Evolutionary conservation across 92 coral and sea anemone species (phyloP).

Genomic region (Ricordea florida): DNA sequence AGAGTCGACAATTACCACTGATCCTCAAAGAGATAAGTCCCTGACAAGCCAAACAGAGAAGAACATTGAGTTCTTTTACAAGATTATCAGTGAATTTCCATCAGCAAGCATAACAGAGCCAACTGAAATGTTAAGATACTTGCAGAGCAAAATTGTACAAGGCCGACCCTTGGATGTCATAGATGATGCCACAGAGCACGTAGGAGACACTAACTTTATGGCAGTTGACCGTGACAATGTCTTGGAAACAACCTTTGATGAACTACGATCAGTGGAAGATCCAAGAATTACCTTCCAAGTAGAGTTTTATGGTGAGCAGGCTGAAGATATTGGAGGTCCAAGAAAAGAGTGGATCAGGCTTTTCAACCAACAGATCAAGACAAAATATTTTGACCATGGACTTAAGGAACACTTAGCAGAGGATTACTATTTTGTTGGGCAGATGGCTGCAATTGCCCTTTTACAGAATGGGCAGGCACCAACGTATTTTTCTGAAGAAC

Average conservation of each 20-base stretch:
- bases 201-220: background rate
- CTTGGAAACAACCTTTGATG: background rate
- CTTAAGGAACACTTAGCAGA: conserved; percentile 56
- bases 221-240: conserved; percentile 7
- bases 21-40: background rate
- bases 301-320: conserved; percentile 59
- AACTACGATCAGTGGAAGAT: background rate
- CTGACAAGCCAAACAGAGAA: background rate
- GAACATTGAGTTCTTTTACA: background rate
- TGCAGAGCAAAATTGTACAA: background rate
- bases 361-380: conserved; percentile 30
- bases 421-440: conserved; percentile 54
- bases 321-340: conserved; percentile 57
- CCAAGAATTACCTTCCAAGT: conserved; percentile 47
- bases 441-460: conserved; percentile 56
- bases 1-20: background rate
- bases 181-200: background rate
- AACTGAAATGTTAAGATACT: background rate
- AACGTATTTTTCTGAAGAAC: conserved; percentile 38
- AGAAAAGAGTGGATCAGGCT: conserved; percentile 62
- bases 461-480: conserved; percentile 61
- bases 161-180: background rate
- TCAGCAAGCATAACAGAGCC: background rate
- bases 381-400: conserved; percentile 54
- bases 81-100: background rate